Evolutionary conservation across 2,888 invertebrate genomes (phyloP), one percentile per base, ranked within the genome.

Genomic region (Thera britannica): DNA sequence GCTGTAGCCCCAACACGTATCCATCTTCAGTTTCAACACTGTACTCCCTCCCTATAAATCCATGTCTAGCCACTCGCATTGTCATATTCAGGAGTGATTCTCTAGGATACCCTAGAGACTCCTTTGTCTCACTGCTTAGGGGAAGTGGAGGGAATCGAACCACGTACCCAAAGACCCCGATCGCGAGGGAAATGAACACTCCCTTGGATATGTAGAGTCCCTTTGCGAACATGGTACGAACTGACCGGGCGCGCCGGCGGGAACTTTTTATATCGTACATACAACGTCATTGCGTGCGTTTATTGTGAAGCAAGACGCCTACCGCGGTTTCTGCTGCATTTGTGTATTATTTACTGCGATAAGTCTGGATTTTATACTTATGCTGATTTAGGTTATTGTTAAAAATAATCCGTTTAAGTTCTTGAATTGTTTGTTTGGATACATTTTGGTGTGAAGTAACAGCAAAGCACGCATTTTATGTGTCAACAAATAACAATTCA

Each of bases 21-120:
- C 89, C 90, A 72, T 91, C 91, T 44, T 88, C 84, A 0, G 90
- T 90, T 2, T 81, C 67, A 0, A 87, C 83, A 0, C 70, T 78
- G 58, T 90, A 86, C 64, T 90, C 86, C 59, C 87, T 85, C 0
- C 88, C 80, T 1, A 69, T 4, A 46, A 85, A 90, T 5, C 90
- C 90, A 70, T 88, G 72, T 6, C 68, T 41, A 0, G 68, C 38
- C 1, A 69, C 72, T 4, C 75, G 62, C 41, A 75, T 73, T 0
- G 76, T 75, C 48, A 80, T 75, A 9, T 76, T 75, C 3, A 74
- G 66, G 6, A 72, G 49, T 0, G 78, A 77, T 12, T 77, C 74
- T 38, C 58, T 58, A 3, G 76, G 76, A 8, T 78, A 78, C 4
- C 77, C 77, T 3, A 76, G 68, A 1, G 71, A 65, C 1, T 41